Base-by-base conservation (phyloP, 2,888 invertebrate species). In the Hyles lineata region DNA sequence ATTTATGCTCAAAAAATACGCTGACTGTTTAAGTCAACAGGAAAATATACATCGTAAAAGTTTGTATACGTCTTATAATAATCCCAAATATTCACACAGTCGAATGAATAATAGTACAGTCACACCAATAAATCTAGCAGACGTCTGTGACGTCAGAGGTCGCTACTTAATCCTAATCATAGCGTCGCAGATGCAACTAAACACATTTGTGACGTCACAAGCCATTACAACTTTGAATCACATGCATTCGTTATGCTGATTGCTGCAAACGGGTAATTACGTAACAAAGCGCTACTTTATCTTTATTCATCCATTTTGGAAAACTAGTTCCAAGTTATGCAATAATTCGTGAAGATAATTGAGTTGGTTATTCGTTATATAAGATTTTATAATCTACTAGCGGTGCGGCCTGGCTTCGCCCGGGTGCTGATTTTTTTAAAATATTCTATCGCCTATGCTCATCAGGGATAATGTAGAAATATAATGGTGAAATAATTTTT, bases 191-290 rank as follows among this genome's bases (percentile, higher is more conserved):
- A 67, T 50, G 15, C 21, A 50, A 67, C 43, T 67, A 21, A 67
- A 50, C 23, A 21, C 67, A 50, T 67, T 67, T 43, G 67, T 67
- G 43, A 67, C 63, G 63, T 63, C 35, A 43, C 23, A 67, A 23
- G 50, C 5, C 21, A 43, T 43, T n/a, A n/a, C 6, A 55, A 55
- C 55, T 55, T 55, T 17, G 43, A 55, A 8, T 43, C 55, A n/a
- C 55, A 55, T 55, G n/a, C 55, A 55, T 55, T 55, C 55, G 55
- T 55, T 55, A 55, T 55, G n/a, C 55, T n/a, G 6, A 55, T 6
- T 43, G 43, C 43, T 55, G 55, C 55, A 55, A 55, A 55, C 55
- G 2, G 19, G 5, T 19, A n/a, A 55, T n/a, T 17, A 55, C 55
- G 55, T 55, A 19, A 55, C n/a, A 55, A 55, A n/a, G 17, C 7